Evolutionary conservation across 35 echinoderm and acorn worm genomes (phyloP).

Genomic region (Lytechinus pictus): DNA sequence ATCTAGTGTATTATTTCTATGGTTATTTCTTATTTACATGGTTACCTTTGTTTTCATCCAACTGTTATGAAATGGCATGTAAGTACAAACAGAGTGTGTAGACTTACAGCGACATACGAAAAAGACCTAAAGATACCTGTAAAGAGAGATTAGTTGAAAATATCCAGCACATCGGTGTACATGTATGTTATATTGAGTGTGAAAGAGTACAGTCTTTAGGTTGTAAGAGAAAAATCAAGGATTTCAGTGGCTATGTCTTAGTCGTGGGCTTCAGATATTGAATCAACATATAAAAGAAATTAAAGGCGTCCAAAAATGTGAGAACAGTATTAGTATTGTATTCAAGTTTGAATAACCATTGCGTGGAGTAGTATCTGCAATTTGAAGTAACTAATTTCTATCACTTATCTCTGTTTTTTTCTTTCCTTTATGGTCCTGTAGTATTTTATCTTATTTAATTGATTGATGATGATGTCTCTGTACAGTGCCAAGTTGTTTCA

Average conservation of each 20-base stretch:
- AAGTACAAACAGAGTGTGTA: slow-evolving; percentile 23
- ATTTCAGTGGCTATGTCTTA: slow-evolving; percentile 47
- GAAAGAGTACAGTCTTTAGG: slow-evolving; percentile 16
- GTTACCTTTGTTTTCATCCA: slow-evolving; percentile 47
- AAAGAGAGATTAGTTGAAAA: slow-evolving; percentile 22
- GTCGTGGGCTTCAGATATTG: slow-evolving; percentile 54
- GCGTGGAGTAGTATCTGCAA: slow-evolving; percentile 46
- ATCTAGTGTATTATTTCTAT: slow-evolving; percentile 45
- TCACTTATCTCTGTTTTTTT: not conserved
- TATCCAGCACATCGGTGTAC: slow-evolving; percentile 41
- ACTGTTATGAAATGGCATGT: slow-evolving; percentile 20
- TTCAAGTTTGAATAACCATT: slow-evolving; percentile 51
- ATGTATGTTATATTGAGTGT: slow-evolving; percentile 44
- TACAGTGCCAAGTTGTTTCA: slow-evolving; percentile 33
- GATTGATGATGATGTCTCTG: slow-evolving; percentile 43
- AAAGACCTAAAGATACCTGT: slow-evolving; percentile 21
- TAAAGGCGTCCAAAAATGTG: slow-evolving; percentile 53
- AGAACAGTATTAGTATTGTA: slow-evolving; percentile 59
- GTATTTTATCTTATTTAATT: slow-evolving; percentile 57
- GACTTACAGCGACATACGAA: slow-evolving; percentile 28
- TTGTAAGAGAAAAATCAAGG: slow-evolving; percentile 41
- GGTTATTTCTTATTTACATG: slow-evolving; percentile 34
- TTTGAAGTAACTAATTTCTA: slow-evolving; percentile 51
- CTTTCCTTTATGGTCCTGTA: slow-evolving; percentile 26
- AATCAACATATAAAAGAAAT: slow-evolving; percentile 24